Evolutionary conservation across 2,113 vertebrate genomes (phyloP).

Genomic region (Semnornis frantzii): DNA sequence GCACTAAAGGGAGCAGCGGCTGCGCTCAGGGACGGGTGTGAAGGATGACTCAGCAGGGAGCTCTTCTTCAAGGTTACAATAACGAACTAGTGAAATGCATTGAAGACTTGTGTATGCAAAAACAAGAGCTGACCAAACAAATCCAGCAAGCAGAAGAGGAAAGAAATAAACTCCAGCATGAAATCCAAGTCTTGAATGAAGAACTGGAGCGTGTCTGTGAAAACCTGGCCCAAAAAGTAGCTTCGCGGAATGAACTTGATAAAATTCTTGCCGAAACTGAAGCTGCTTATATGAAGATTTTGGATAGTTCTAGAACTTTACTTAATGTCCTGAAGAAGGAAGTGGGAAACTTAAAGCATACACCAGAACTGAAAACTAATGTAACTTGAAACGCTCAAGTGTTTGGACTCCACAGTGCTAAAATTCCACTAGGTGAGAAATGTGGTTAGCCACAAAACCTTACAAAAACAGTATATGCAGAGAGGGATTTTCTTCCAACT

Average conservation of each 20-base stretch:
- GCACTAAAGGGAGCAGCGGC: neutral
- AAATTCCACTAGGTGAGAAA: constrained; percentile 55
- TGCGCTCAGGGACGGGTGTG: neutral
- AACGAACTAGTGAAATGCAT: constrained; percentile 67
- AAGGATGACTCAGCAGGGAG: constrained; percentile 68
- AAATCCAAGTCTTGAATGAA: constrained; percentile 47
- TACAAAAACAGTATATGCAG: neutral
- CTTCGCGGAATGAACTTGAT: constrained; percentile 56
- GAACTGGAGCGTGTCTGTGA: constrained; percentile 49
- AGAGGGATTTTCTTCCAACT: neutral
- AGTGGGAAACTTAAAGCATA: constrained; percentile 55
- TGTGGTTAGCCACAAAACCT: neutral
- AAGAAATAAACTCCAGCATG: constrained; percentile 42
- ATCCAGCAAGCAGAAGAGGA: constrained; percentile 58
- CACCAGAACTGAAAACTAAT: constrained; percentile 29
- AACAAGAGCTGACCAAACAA: constrained; percentile 56
- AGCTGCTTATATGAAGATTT: constrained; percentile 69
- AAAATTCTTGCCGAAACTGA: constrained; percentile 67
- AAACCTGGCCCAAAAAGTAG: constrained; percentile 45
- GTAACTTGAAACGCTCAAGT: neutral
- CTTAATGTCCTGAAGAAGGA: constrained; percentile 66
- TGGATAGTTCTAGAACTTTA: constrained; percentile 68
- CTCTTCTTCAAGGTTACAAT: constrained; percentile 62
- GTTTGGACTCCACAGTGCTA: constrained; percentile 19
- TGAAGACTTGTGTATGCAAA: constrained; percentile 52